These are phyloP conservation scores for Sepioteuthis lessoniana DNA, from an alignment of 2,888 invertebrate genomes.

Conservation along the genomic window DNA sequence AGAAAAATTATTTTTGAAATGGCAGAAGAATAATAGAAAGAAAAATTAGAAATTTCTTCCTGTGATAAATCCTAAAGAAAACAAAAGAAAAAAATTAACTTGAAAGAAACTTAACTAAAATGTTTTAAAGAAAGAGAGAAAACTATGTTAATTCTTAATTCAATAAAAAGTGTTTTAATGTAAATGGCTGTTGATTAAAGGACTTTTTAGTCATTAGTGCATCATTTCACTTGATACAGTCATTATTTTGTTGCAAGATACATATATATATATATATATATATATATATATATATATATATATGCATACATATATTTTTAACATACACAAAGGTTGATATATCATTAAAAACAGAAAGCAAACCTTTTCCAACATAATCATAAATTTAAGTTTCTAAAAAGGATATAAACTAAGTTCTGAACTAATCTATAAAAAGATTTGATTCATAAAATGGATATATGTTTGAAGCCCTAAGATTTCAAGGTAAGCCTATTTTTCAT, in stretches of 20 bases:
- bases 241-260: background rate
- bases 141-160: background rate
- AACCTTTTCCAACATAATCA: too few species aligned
- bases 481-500: background rate
- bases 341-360: too few species aligned
- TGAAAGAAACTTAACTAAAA: background rate
- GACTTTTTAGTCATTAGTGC: background rate
- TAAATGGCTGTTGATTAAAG: background rate
- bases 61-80: background rate
- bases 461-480: background rate
- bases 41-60: background rate
- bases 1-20: background rate
- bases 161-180: background rate
- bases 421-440: background rate
- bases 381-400: too few species aligned
- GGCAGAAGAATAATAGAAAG: background rate
- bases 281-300: too few species aligned
- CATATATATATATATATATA: too few species aligned
- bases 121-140: background rate
- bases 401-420: background rate
- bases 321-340: too few species aligned
- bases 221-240: background rate
- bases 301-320: too few species aligned
- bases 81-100: background rate
- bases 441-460: background rate